Conservation (phyloP, 2,113 vertebrate genomes). For the Rhagologus leucostigma region DNA sequence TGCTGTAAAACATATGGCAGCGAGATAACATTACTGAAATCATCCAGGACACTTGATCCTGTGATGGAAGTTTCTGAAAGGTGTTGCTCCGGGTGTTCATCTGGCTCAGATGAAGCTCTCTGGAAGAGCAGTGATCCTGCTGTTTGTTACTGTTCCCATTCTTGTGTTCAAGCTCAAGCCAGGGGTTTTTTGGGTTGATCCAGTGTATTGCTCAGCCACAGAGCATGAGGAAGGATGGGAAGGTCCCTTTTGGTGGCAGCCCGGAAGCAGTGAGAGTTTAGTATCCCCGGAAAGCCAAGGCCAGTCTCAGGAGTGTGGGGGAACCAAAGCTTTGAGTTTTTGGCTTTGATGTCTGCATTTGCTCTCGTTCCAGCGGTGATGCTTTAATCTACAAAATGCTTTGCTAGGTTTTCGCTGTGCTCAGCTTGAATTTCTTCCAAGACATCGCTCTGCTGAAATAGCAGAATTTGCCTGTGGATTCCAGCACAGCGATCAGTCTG, state of each 20-base stretch:
- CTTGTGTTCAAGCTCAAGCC: not conserved
- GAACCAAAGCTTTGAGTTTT: not conserved
- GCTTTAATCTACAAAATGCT: conserved; percentile 13
- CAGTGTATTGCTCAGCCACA: rapidly evolving
- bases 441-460: conserved; percentile 11
- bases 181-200: not conserved
- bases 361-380: not conserved
- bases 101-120: not conserved
- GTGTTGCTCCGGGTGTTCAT: not conserved
- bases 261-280: not conserved
- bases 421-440: conserved; percentile 54
- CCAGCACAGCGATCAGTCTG: not conserved
- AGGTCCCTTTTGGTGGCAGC: not conserved
- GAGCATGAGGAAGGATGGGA: not conserved
- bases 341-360: not conserved
- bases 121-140: not conserved
- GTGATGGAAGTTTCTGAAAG: not conserved
- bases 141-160: not conserved
- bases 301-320: rapidly evolving
- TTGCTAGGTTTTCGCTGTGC: not conserved
- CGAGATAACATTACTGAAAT: not conserved
- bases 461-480: conserved; percentile 11
- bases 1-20: not conserved
- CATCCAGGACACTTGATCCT: not conserved
- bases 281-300: rapidly evolving